phyloP scores from a whole-genome alignment of 2,113 vertebrate species.

The Rhinolophus ferrumequinum region DNA sequence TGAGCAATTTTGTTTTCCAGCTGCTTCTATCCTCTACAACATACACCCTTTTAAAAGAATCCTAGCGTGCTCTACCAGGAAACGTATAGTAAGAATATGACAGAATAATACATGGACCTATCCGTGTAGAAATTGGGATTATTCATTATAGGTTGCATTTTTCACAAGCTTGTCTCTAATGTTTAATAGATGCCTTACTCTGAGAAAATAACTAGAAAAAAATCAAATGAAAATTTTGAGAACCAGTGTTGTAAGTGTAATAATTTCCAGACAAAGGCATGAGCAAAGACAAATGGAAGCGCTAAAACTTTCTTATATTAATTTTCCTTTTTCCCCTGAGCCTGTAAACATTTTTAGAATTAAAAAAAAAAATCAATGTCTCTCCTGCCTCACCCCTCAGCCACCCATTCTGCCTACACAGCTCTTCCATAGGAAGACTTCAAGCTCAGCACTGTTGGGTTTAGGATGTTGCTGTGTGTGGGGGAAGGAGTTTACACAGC shows the following conservation, averaged over 20 bases:
- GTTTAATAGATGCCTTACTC: background rate
- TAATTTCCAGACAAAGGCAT: constrained; percentile 12
- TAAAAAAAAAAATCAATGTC: background rate
- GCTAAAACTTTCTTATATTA: background rate
- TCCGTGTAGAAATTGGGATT: background rate
- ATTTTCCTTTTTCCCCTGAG: background rate
- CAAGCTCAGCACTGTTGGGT: background rate
- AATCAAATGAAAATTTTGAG: background rate
- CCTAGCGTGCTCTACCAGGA: background rate
- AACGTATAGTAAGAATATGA: background rate
- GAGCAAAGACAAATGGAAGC: background rate
- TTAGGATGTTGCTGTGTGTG: background rate
- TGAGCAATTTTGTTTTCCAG: background rate
- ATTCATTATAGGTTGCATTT: background rate
- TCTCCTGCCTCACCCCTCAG: fast-evolving
- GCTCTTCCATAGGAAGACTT: background rate
- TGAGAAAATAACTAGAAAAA: constrained; percentile 19
- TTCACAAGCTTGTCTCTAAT: background rate
- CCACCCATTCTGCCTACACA: fast-evolving
- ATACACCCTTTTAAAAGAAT: background rate
- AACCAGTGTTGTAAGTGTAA: background rate
- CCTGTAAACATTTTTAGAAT: background rate
- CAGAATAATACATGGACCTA: background rate
- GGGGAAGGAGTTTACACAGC: background rate
- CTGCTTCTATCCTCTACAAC: background rate